phyloP scores from a whole-genome alignment of 2,113 vertebrate genomes.

The Dunckerocampus dactyliophorus region DNA sequence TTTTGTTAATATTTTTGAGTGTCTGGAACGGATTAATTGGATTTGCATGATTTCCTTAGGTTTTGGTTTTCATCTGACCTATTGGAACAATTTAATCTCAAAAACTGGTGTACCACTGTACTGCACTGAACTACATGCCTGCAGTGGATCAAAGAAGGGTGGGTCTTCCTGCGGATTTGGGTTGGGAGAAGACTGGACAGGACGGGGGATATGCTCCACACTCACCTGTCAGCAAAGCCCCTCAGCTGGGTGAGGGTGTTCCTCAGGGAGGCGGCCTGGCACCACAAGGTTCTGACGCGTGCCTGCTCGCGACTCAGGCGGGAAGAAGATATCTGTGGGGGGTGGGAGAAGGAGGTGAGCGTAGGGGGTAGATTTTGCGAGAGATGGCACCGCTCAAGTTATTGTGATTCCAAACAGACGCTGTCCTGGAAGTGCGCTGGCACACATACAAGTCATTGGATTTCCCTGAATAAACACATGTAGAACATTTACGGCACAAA shows the following conservation, averaged over 20 bases:
- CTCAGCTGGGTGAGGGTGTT: conserved; percentile 69
- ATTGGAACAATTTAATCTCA: too few species aligned
- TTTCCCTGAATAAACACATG: conserved; percentile 67
- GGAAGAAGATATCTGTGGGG: conserved; percentile 46
- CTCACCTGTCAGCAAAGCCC: conserved; percentile 67
- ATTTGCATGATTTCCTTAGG: too few species aligned
- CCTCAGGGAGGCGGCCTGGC: conserved; percentile 74
- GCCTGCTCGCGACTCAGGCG: conserved; percentile 47
- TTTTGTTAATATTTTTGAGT: too few species aligned
- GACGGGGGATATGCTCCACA: conserved; percentile 7
- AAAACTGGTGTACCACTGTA: too few species aligned
- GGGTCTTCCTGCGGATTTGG: too few species aligned
- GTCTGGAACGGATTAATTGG: too few species aligned
- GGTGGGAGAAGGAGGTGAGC: conserved; percentile 8
- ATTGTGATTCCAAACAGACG: conserved; percentile 57
- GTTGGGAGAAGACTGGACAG: too few species aligned
- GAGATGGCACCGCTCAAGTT: conserved; percentile 44
- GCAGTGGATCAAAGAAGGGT: too few species aligned
- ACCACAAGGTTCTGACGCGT: conserved; percentile 69
- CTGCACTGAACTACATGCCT: too few species aligned
- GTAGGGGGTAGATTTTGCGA: conserved; percentile 6
- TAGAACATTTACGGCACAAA: conserved; percentile 62
- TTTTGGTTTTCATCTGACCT: too few species aligned
- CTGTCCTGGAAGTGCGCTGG: conserved; percentile 43
- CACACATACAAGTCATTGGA: conserved; percentile 59